Conservation (phyloP, 2,797 vertebrate species). For the Odontamblyopus rebecca region DNA sequence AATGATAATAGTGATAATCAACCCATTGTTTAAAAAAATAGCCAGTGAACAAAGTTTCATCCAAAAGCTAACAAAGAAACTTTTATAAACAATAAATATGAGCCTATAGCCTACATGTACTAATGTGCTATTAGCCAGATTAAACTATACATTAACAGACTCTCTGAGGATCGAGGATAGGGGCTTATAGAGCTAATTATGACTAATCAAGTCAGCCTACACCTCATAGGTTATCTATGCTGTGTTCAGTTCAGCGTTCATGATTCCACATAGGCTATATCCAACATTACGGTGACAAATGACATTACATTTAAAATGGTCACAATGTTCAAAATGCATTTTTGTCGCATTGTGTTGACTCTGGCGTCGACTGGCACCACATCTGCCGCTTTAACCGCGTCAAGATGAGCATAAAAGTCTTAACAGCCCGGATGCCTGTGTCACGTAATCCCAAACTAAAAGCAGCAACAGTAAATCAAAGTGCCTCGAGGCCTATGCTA, state of each 20-base stretch:
- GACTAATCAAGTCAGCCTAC: background rate
- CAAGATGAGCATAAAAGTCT: background rate
- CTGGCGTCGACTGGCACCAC: slow-evolving; percentile 4
- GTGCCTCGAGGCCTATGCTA: slow-evolving; percentile 46
- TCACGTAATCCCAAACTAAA: slow-evolving; percentile 16
- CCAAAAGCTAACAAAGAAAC: no score
- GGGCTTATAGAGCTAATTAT: background rate
- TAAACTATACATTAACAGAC: background rate
- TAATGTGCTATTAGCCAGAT: no score
- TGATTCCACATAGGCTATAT: background rate
- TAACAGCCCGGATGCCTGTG: background rate
- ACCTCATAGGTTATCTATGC: background rate
- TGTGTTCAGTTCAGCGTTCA: background rate
- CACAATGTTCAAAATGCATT: background rate
- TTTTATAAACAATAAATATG: no score
- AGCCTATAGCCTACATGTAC: no score
- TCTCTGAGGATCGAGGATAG: background rate
- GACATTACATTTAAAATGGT: slow-evolving; percentile 12
- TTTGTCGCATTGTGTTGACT: slow-evolving; percentile 27
- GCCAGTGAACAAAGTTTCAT: no score
- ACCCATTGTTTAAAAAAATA: background rate
- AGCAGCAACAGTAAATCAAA: slow-evolving; percentile 56
- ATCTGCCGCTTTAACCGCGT: background rate
- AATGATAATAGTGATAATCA: no score
- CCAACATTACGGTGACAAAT: slow-evolving; percentile 30